phyloP scores from a whole-genome alignment of 2,888 invertebrate species.

The Apomyelois bistriatella region DNA sequence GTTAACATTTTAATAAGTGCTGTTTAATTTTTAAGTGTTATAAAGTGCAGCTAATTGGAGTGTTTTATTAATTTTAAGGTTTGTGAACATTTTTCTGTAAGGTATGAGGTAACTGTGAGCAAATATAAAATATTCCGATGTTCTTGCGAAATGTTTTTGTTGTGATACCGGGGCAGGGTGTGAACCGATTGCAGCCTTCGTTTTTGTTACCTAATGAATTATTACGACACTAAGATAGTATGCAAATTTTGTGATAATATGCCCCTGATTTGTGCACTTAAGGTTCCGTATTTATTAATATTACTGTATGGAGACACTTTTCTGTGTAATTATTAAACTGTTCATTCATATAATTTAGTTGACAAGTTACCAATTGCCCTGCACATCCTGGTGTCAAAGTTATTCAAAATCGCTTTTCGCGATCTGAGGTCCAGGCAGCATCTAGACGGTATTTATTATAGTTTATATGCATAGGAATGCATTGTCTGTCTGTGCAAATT shows the following conservation, averaged over 20 bases:
- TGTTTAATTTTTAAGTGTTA: conserved; percentile 19
- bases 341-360: no score
- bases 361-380: no score
- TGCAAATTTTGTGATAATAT: neutral
- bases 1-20: conserved; percentile 18
- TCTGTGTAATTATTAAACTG: no score
- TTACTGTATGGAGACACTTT: no score
- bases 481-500: no score
- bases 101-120: conserved; percentile 39
- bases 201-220: conserved; percentile 17
- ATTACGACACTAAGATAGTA: neutral
- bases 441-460: no score
- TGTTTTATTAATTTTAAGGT: conserved; percentile 33
- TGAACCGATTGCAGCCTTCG: conserved; percentile 23
- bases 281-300: no score
- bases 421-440: no score
- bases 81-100: conserved; percentile 28
- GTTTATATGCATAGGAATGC: no score
- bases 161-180: conserved; percentile 28
- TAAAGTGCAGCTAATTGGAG: conserved; percentile 6
- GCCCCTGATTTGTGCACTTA: no score
- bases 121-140: conserved; percentile 42
- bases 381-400: no score
- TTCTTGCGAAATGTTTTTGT: conserved; percentile 51
- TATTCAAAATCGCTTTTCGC: no score